Conservation (phyloP, 2,888 invertebrate species). For the Orchestes rusci region DNA sequence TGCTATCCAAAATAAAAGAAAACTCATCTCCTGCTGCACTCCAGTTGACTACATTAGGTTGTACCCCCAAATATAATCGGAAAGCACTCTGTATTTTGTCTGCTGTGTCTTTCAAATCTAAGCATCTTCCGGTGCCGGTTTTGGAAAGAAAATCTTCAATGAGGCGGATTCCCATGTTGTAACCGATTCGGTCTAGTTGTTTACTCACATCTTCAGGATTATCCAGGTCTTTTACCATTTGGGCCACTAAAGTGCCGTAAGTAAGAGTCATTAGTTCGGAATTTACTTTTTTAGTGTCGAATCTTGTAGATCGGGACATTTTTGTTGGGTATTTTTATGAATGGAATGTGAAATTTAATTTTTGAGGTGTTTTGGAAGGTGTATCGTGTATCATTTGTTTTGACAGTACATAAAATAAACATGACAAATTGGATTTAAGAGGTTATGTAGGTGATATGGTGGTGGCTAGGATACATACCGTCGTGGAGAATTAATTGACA, state of each 20-base stretch:
- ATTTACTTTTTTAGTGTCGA: conserved; percentile 79
- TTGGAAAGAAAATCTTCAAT: conserved; percentile 97
- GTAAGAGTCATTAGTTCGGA: conserved; percentile 95
- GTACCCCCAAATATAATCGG: conserved; percentile 82
- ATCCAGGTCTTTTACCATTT: conserved; percentile 94
- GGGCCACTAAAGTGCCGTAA: conserved; percentile 95
- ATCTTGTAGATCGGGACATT: conserved; percentile 65
- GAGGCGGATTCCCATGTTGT: conserved; percentile 95
- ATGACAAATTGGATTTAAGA: no score
- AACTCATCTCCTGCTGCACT: conserved; percentile 93
- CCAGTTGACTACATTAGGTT: conserved; percentile 92
- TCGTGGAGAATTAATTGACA: no score
- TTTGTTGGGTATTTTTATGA: no score
- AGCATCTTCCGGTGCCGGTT: conserved; percentile 80
- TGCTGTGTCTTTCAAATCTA: conserved; percentile 94
- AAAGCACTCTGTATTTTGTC: conserved; percentile 85
- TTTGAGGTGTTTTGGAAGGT: no score
- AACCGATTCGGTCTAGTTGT: conserved; percentile 91
- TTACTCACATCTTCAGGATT: conserved; percentile 97
- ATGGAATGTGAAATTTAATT: no score
- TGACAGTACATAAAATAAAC: no score
- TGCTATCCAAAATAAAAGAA: conserved; percentile 88
- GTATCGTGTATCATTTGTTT: no score
- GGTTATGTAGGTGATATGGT: no score
- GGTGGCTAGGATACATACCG: no score